Base-by-base conservation (phyloP, 2,797 vertebrate species). In the Sternarchorhynchus goeldii region DNA sequence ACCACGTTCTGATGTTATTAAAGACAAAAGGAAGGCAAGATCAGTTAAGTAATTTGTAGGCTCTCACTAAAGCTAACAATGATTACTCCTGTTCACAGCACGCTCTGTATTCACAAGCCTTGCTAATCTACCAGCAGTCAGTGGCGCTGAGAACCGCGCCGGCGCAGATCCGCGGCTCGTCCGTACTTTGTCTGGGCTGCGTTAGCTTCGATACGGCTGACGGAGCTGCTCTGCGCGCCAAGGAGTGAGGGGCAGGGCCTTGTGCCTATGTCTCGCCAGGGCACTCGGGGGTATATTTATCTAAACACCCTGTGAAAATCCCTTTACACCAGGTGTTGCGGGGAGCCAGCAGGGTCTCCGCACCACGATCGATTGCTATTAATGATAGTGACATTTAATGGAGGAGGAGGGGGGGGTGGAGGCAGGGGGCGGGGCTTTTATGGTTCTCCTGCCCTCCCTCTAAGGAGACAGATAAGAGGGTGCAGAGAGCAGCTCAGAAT, bases 361-460 rank as follows among this genome's bases (percentile, higher is more conserved):
- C n/a, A 83, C 83, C 36, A 41, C 56, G 85, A 82, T 86, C 69
- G 29, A 73, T 84, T 82, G 86, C 76, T 77, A 87, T 87, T 79
- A 90, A 90, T 87, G 89, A 90, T 78, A 83, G 60, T 77, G 82
- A 76, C 81, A 74, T 88, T 90, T 86, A 87, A 86, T 86, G 80
- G 67, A 78, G 83, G 64, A 77, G 78, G 83, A 79, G 83, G 81
- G 63, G 68, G 84, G 79, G 82, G 88, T 60, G 64, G 14, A 75
- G 80, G 86, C 53, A 74, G 86, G 81, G 80, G 64, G 78, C 50
- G 64, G 59, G 73, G 20, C 39, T 58, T 81, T 87, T 81, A 81
- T 71, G 71, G 77, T 69, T 36, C 45, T 34, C 63, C 71, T 16
- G 53, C 45, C 64, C n/a, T 67, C 60, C 45, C 55, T 75, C 59